Evolutionary conservation across 2,888 invertebrate species (phyloP), one percentile per base, ranked within the genome.

Genomic region (Isoperla grammatica): DNA sequence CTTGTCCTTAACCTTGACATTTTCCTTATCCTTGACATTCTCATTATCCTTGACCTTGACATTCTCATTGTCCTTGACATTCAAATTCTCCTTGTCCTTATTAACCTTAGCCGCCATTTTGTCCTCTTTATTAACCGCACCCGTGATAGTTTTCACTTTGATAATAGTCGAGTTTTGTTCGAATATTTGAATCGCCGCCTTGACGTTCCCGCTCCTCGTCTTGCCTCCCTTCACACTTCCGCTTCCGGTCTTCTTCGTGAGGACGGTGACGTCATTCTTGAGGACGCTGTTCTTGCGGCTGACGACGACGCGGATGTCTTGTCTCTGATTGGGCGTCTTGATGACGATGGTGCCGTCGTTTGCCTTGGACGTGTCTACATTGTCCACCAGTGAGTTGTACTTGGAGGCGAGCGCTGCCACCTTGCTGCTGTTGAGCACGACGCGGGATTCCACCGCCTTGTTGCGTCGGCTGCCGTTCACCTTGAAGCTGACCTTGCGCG

Each of bases 351-450:
- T 45, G 11, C 17, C 35, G 35, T 57, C 56, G 13, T 59, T 35
- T 49, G 39, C 56, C 53, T 64, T 46, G 71, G 12, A 73, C 68
- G 71, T 71, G 46, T 71, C 71, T 65, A 76, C 74, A 65, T 79
- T 79, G 56, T 71, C 74, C 63, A 82, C 79, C 68, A 85, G 76
- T 70, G 83, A 81, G 69, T 87, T 86, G 68, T 86, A 87, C 69
- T 86, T 86, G 64, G 82, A 81, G 1, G 87, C 84, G 60, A 87
- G 71, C 70, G 84, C 82, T 49, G 86, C 83, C 37, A 87, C 87
- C 8, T 29, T 29, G 71, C 81, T 81, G 67, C 76, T 84, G 62
- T 78, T 76, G 12, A 76, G 73, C 9, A 76, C 71, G 35, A 72
- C 72, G 37, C 75, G 65, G 11, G 64, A 65, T 15, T 56, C 42